phyloP scores from a whole-genome alignment of 1,140 invertebrate species.

The Drosophila biarmipes region DNA sequence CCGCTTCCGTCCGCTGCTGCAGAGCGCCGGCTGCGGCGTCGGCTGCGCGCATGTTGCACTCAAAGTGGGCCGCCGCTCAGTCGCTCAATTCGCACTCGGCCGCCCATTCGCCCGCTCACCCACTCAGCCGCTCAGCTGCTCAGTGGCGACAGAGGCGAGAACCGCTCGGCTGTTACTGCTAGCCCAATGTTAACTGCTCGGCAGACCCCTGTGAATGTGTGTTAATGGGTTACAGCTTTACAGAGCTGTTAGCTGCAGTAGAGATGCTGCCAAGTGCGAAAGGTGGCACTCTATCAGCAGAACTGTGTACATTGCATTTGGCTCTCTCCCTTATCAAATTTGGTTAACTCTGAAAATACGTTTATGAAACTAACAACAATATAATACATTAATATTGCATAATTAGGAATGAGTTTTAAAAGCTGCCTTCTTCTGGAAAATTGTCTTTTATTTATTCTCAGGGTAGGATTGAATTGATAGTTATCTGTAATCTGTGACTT shows the following conservation, averaged over 20 bases:
- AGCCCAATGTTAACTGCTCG: constrained; percentile 38
- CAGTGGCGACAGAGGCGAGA: constrained; percentile 7
- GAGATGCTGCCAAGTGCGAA: neutral
- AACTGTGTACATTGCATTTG: too few species aligned
- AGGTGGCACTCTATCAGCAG: neutral
- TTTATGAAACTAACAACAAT: too few species aligned
- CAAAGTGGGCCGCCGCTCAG: constrained; percentile 47
- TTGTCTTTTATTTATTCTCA: too few species aligned
- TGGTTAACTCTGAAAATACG: too few species aligned
- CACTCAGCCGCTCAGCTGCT: constrained; percentile 22
- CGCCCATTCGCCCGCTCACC: constrained; percentile 19
- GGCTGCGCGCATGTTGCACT: constrained; percentile 73
- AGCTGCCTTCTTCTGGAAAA: too few species aligned
- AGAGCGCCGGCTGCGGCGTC: constrained; percentile 34
- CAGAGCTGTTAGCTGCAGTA: constrained; percentile 24
- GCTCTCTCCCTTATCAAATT: neutral
- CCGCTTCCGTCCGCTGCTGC: constrained; percentile 12
- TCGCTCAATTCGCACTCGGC: constrained; percentile 25
- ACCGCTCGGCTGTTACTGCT: constrained; percentile 54
- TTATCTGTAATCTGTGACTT: too few species aligned
- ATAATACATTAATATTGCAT: too few species aligned
- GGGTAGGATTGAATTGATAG: too few species aligned
- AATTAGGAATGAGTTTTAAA: too few species aligned
- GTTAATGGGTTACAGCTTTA: constrained; percentile 59
- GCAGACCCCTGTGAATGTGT: constrained; percentile 52